Base-by-base conservation (phyloP, 2,797 vertebrate genomes). In the Myotis daubentonii region DNA sequence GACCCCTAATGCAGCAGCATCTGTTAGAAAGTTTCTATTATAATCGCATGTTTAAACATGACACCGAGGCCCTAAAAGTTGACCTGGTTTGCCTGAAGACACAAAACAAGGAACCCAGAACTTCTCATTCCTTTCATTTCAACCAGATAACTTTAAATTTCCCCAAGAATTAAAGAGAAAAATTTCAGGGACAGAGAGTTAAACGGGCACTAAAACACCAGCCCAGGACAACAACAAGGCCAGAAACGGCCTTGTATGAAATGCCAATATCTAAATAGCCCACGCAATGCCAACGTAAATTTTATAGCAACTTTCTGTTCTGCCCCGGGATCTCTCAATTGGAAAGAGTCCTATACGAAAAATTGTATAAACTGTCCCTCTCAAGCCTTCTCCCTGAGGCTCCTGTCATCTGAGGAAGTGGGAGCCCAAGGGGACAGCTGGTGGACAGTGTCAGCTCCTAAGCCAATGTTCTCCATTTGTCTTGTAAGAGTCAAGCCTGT, bases 281-380 rank as follows among this genome's bases (percentile, higher is more conserved):
- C 22, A 62, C 6, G 17, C 68, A 12, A 11, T 23, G 53, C 60
- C 81, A 49, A 15, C 8, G 19, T 44, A 71, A 81, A 75, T 80
- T 81, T 81, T n/a, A 88, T 30, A 74, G 78, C 70, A 17, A n/a
- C 70, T 87, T 95, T 81, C 53, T 87, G 86, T 85, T 65, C 71
- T 95, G 81, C 30, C 57, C 78, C 51, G 36, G 93, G 93, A 84
- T 82, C 22, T 62, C 36, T 79, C 66, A 71, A 68, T 53, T 91
- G 68, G 79, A 51, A 87, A 75, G 71, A 36, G 23, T 28, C 51
- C 13, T 33, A 49, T 60, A 80, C 0, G 17, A 72, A 55, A 13
- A 62, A 13, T 60, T 44, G 28, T 55, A 7, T 15, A 22, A 49
- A 33, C 44, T 3, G 2, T n/a, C 60, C 87, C 49, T 23, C 11